Base-by-base conservation (phyloP, 2,888 invertebrate genomes). In the Nasonia oneida region DNA sequence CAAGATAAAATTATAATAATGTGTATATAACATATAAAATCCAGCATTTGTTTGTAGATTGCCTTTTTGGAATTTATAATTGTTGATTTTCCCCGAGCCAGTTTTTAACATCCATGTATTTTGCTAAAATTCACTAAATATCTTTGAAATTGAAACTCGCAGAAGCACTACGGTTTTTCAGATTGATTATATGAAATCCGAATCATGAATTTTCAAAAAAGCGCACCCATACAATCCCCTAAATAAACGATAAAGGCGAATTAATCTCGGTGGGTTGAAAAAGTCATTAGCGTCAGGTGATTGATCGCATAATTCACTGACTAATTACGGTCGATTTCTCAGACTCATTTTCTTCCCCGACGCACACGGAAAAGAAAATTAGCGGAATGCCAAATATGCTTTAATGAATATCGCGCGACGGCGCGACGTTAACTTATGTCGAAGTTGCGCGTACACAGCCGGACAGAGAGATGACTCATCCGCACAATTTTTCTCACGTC, bases 301-400 rank as follows among this genome's bases (percentile, higher is more conserved):
- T 80, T 23, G 42, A 23, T 73, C n/a, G 47, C 39, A 33, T 10
- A 53, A n/a, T 70, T 82, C 2, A 53, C 23, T 2, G 23, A 47
- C 8, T 76, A 83, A 83, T 83, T 83, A 23, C 42, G 42, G 42
- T 78, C 33, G 64, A 78, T 83, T 73, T 73, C 78, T 83, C 42
- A 71, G 37, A 23, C 10, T 37, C 10, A 67, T 33, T 75, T 75
- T 23, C 37, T 23, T 14, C 37, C 37, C 6, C 0, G 37, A 12
- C 14, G 37, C 61, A 6, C 8, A 5, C 8, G 61, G 57, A 70
- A 57, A 37, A 39, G 37, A 83, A 73, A 71, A 73, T 37, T 71
- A 10, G 33, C 29, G 61, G 37, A 64, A 78, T 37, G 61, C 33
- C n/a, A 78, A 83, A 50, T 70, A 78, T 73, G 47, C 73, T 83